A percentile compares a stretch with the other conserved stretches of the same genome.
phyloP scores from a whole-genome alignment of 2,888 invertebrate genomes.

The Cactoblastis cactorum region DNA sequence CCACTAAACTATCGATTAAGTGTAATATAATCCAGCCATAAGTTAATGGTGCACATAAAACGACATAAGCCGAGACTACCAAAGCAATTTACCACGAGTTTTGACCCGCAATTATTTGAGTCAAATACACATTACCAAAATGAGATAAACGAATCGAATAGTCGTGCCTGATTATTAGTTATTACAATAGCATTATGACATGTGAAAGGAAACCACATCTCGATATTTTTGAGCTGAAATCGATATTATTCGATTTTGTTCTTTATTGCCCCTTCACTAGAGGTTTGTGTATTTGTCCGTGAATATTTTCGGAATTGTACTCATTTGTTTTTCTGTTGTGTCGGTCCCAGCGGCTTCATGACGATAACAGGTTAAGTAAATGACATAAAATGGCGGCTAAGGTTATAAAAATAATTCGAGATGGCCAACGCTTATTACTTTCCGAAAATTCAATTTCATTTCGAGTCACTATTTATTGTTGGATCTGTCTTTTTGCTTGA shows the following conservation, averaged over 20 bases:
- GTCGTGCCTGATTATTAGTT: conserved; percentile 53
- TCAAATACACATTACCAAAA: conserved; percentile 42
- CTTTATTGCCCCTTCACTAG: conserved; percentile 26
- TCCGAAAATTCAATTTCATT: conserved; percentile 62
- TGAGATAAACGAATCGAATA: conserved; percentile 57
- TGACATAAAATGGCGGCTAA: conserved; percentile 60
- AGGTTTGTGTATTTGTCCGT: conserved; percentile 20
- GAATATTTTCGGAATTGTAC: conserved; percentile 25
- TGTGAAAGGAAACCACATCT: conserved; percentile 32
- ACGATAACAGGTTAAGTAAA: conserved; percentile 69
- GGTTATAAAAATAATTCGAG: conserved; percentile 54
- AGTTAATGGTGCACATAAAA: conserved; percentile 24
- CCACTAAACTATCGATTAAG: conserved; percentile 15
- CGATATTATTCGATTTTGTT: conserved; percentile 30
- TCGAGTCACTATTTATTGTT: conserved; percentile 41
- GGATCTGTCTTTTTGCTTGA: conserved; percentile 18
- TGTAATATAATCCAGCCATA: conserved; percentile 3
- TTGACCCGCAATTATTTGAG: conserved; percentile 36
- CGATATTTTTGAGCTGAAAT: conserved; percentile 17
- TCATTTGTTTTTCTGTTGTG: conserved; percentile 34
- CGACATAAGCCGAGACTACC: conserved; percentile 34
- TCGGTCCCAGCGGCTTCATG: conserved; percentile 41
- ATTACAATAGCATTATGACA: conserved; percentile 50
- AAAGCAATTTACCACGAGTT: conserved; percentile 36
- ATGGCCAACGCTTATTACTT: conserved; percentile 51